Base-by-base conservation (phyloP, 1,140 invertebrate species). In the Hermatobates lingyangjiaoensis region DNA sequence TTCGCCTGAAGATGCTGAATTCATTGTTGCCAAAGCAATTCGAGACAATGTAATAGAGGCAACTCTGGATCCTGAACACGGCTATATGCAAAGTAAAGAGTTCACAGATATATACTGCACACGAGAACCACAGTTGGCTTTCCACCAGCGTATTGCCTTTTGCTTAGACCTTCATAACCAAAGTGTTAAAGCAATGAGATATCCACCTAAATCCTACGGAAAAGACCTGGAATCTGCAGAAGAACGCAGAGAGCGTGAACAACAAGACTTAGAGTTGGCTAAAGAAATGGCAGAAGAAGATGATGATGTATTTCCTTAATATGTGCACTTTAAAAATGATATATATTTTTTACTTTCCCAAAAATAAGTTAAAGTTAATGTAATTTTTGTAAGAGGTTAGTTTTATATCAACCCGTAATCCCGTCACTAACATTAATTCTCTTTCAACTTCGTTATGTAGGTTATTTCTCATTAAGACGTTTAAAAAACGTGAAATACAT, bases 211-310 rank as follows among this genome's bases (percentile, higher is more conserved):
- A 65, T 92, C 91, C 0, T 98, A 98, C 71, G 92, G 93, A 2
- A 95, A 96, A 64, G 93, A 98, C 66, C 70, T 98, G 38, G 94
- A 98, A 65, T 95, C 91, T 57, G 93, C 93, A 27, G 92, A 98
- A 70, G 91, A 98, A 64, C 74, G 93, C 39, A 73, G 92, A 45
- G 93, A 97, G 67, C 71, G 93, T 45, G 94, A 98, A 65, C 91
- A 97, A 62, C 92, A 97, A 65, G 94, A 98, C 68, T 71, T 98
- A 54, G 93, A 98, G 68, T 71, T 95, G 57, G 94, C 93, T 10
- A 98, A 97, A 66, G 93, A 98, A 73, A 97, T 98, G 83, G 92
- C 91, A 5, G 93, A 97, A 66, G 93, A 96, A 64, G 93, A 97
- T 71, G 93, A 97, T 74, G 90, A 94, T 72, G 83, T 83, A 58